Evolutionary conservation across 1,140 invertebrate species (phyloP).

Genomic region (Globodera ellingtonae): DNA sequence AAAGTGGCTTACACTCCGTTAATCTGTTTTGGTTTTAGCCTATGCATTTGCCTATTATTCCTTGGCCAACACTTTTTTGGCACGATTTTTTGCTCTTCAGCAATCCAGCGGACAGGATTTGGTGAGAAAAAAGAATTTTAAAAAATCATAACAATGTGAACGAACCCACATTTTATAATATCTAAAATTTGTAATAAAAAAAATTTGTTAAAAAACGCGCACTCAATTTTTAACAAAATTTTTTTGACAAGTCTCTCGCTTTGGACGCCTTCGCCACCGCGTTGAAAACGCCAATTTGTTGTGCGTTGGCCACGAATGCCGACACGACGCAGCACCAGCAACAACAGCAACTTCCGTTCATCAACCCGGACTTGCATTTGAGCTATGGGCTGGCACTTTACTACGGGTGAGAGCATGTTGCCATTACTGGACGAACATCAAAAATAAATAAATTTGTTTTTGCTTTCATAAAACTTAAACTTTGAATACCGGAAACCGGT

Average conservation of each 20-base stretch:
- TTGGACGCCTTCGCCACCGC: slow-evolving; percentile 25
- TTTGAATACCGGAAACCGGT: too few species aligned
- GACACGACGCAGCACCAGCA: background rate
- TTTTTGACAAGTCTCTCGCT: background rate
- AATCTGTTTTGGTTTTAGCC: background rate
- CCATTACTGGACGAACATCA: too few species aligned
- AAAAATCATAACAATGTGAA: too few species aligned
- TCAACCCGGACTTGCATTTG: background rate
- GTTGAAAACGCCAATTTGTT: background rate
- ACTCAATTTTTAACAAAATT: background rate
- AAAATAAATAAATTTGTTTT: too few species aligned
- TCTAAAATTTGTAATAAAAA: background rate
- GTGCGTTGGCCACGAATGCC: background rate
- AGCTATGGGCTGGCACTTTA: slow-evolving; percentile 29
- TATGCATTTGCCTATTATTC: slow-evolving; percentile 43
- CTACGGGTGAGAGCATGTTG: slow-evolving; percentile 20
- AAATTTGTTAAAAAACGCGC: too few species aligned
- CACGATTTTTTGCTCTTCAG: slow-evolving; percentile 23
- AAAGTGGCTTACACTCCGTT: too few species aligned
- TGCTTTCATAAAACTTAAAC: too few species aligned
- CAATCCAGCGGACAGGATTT: slow-evolving; percentile 33
- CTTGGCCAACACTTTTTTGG: slow-evolving; percentile 36
- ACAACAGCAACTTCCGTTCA: background rate
- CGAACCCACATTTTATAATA: too few species aligned
- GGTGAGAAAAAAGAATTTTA: slow-evolving; percentile 14